phyloP scores from a whole-genome alignment of 2,113 vertebrate genomes.

The Macrotus californicus region DNA sequence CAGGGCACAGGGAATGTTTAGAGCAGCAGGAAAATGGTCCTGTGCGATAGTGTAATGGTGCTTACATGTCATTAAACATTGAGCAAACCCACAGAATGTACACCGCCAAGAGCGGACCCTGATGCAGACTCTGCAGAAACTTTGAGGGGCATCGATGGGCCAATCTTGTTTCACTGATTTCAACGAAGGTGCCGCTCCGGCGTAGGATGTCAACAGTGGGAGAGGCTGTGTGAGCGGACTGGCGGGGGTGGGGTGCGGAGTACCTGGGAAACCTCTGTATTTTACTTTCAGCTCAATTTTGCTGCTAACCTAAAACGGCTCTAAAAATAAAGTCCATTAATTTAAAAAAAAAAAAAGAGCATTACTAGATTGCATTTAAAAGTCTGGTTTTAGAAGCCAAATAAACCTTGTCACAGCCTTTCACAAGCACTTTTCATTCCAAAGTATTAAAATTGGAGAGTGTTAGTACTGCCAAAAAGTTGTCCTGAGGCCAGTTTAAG shows the following conservation, averaged over 20 bases:
- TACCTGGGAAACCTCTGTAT: not conserved
- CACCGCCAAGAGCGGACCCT: not conserved
- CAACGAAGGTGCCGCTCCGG: not conserved
- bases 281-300: not conserved
- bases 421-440: not conserved
- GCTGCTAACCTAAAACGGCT: not conserved
- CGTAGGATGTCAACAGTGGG: not conserved
- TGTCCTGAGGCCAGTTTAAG: not conserved
- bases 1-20: not conserved
- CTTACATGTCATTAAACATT: not conserved
- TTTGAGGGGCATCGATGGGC: not conserved
- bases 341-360: not conserved
- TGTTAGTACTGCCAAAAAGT: not conserved
- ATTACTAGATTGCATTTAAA: slow-evolving; percentile 17
- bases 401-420: not conserved
- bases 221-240: not conserved
- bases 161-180: not conserved
- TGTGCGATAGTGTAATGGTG: not conserved
- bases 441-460: slow-evolving; percentile 28
- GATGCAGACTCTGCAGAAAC: not conserved
- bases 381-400: not conserved
- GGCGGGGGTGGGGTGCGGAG: too few relatives aligned
- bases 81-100: not conserved
- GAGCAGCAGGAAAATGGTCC: not conserved
- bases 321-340: not conserved